Percentiles rank a stretch among this genome's conserved stretches.
phyloP scores from a whole-genome alignment of 2,888 invertebrate species.

The Dynastes maya region DNA sequence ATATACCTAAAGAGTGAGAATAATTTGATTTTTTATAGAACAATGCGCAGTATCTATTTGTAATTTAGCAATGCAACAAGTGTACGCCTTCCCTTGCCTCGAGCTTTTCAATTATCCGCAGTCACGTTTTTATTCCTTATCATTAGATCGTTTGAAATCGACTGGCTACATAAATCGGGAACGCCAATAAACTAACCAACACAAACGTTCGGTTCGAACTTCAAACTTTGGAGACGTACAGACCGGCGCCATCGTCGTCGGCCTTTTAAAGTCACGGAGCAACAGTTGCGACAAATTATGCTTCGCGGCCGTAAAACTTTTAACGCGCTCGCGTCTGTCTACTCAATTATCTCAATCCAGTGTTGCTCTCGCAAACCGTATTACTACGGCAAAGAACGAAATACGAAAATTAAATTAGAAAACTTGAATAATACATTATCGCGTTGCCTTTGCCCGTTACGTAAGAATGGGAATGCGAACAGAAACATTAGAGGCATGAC shows the following conservation, averaged over 20 bases:
- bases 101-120: no score
- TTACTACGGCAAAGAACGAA: constrained; percentile 7
- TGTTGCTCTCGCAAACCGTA: constrained; percentile 17
- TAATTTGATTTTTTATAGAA: no score
- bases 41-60: no score
- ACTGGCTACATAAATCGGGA: no score
- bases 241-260: background rate
- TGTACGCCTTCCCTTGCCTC: no score
- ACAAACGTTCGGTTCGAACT: no score
- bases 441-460: constrained; percentile 2
- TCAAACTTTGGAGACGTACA: background rate
- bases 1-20: no score
- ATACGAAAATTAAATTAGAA: constrained; percentile 35
- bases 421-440: constrained; percentile 40
- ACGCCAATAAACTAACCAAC: no score
- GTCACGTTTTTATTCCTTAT: no score
- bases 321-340: constrained; percentile 25
- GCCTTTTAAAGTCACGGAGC: constrained; percentile 3
- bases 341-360: constrained; percentile 37
- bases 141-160: no score
- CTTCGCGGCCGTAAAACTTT: constrained; percentile 30
- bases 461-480: constrained; percentile 15
- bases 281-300: constrained; percentile 44
- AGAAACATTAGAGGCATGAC: background rate
- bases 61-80: no score